Evolutionary conservation across 1,140 invertebrate species (phyloP).

Genomic region (Galleria mellonella): DNA sequence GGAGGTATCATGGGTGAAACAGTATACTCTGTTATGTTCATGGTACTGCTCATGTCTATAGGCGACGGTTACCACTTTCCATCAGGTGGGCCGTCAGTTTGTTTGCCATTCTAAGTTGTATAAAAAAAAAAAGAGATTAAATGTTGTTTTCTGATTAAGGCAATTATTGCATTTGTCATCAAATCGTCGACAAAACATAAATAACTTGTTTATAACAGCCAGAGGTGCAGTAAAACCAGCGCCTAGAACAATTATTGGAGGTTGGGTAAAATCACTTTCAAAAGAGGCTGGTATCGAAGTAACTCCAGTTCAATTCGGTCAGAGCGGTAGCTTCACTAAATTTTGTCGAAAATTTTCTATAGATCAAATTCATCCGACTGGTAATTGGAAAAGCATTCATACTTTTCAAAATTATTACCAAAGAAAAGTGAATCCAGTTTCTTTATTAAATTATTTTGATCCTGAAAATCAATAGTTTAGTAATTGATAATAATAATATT

Average conservation of each 20-base stretch:
- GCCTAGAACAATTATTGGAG: slow-evolving; percentile 27
- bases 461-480: neutral
- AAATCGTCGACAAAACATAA: too few species aligned
- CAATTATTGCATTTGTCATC: too few species aligned
- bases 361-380: slow-evolving; percentile 22
- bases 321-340: slow-evolving; percentile 37
- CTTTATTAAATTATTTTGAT: slow-evolving; percentile 14
- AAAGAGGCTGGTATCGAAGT: slow-evolving; percentile 23
- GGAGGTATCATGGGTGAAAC: too few species aligned
- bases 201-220: slow-evolving; percentile 18
- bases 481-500: too few species aligned
- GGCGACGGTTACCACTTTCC: too few species aligned
- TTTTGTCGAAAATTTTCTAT: too few species aligned
- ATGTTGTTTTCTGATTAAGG: too few species aligned
- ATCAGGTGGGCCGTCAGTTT: too few species aligned
- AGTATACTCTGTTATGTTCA: too few species aligned
- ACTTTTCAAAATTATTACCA: slow-evolving; percentile 27
- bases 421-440: slow-evolving; percentile 17
- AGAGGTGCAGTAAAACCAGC: slow-evolving; percentile 13
- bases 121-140: too few species aligned
- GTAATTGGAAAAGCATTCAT: slow-evolving; percentile 30
- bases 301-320: slow-evolving; percentile 29
- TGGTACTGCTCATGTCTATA: too few species aligned
- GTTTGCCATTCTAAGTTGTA: too few species aligned
- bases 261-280: slow-evolving; percentile 38